Conservation (phyloP, 2,797 vertebrate genomes). For the Vespertilio murinus region DNA sequence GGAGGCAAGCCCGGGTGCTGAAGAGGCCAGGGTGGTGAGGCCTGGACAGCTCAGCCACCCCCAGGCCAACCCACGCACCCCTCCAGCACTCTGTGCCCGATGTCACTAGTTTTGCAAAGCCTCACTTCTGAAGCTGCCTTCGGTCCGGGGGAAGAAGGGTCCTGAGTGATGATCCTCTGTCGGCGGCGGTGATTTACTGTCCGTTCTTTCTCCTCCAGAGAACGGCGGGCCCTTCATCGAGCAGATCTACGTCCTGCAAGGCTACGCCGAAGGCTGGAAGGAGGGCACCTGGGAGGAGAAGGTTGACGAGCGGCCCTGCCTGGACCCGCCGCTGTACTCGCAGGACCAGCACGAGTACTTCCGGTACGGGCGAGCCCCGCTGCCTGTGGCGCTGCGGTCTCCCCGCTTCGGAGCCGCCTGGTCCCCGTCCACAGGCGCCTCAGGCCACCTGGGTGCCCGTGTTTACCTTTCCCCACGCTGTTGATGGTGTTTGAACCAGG, state of each 20-base stretch:
- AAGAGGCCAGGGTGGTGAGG: not conserved
- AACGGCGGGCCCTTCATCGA: slow-evolving; percentile 97
- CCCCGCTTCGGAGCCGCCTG: not conserved
- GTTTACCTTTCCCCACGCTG: accelerated
- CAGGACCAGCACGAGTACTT: slow-evolving; percentile 94
- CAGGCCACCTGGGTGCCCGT: accelerated
- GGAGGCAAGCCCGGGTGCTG: not conserved
- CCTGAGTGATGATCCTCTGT: accelerated
- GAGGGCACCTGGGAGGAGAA: slow-evolving; percentile 98
- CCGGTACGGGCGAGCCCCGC: slow-evolving; percentile 81
- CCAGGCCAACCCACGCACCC: accelerated
- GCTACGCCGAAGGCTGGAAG: slow-evolving; percentile 96
- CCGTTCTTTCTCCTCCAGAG: slow-evolving; percentile 83
- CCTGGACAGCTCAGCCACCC: not conserved
- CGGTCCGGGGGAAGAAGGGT: not conserved
- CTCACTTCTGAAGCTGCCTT: accelerated
- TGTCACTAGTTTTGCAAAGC: accelerated
- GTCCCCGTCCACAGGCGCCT: not conserved
- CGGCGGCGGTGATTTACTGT: accelerated
- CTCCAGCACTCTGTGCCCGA: accelerated
- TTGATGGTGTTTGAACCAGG: accelerated
- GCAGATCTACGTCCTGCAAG: slow-evolving; percentile 94
- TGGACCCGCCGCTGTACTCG: slow-evolving; percentile 92
- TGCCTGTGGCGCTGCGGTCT: not conserved
- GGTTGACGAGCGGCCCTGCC: slow-evolving; percentile 91